A percentile compares a stretch with the other conserved stretches of the same genome.
These are phyloP conservation scores for Epizoanthus illoricatus DNA, from an alignment of 92 coral and sea anemone genomes.

Conservation along the genomic window DNA sequence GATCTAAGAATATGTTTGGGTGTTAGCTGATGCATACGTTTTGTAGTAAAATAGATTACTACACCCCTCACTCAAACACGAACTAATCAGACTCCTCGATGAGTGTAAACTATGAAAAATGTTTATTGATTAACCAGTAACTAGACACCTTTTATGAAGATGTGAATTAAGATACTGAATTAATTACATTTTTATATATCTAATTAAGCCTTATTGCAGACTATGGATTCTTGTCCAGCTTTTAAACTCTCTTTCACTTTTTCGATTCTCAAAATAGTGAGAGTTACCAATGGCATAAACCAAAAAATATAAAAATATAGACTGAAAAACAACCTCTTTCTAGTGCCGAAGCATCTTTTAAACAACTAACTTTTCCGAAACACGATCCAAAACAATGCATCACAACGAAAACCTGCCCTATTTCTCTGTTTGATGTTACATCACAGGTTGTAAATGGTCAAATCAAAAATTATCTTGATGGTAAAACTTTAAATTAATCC, in stretches of 20 bases:
- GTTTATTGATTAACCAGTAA: neutral
- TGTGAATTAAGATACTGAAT: neutral
- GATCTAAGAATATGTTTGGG: too few relatives aligned
- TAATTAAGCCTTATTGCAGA: neutral
- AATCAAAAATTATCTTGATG: too few relatives aligned
- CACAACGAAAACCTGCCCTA: too few relatives aligned
- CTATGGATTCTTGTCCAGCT: neutral
- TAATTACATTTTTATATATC: neutral
- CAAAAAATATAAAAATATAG: conserved; percentile 12
- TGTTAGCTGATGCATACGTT: too few relatives aligned
- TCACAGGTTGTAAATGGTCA: too few relatives aligned
- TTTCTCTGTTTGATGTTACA: too few relatives aligned
- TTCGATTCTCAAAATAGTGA: conserved; percentile 1
- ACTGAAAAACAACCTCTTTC: conserved; percentile 12
- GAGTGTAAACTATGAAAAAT: too few relatives aligned
- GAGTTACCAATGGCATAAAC: neutral
- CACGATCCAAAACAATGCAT: too few relatives aligned
- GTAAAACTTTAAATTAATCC: too few relatives aligned
- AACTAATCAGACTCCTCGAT: neutral
- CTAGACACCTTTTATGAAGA: neutral
- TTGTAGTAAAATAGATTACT: too few relatives aligned
- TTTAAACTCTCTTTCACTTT: neutral
- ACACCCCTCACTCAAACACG: neutral
- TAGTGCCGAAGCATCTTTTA: neutral
- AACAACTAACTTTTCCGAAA: neutral